Percentiles rank a stretch among this genome's conserved stretches.
Conservation (phyloP, 1,140 invertebrate species). For the Forficula auricularia region DNA sequence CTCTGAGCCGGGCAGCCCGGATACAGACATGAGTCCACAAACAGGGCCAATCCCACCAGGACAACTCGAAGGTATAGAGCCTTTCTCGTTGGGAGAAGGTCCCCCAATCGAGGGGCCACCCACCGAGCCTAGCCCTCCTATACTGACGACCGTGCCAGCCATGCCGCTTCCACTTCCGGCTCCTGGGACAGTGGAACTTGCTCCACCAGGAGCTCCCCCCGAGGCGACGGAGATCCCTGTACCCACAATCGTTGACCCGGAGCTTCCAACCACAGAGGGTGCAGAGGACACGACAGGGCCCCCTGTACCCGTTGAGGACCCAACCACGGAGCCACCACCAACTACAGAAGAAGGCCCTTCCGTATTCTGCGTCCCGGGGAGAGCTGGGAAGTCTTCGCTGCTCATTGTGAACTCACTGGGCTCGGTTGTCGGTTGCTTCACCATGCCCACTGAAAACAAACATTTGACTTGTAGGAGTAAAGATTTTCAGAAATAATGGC, state of each 20-base stretch:
- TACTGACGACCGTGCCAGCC: too few species aligned
- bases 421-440: slow-evolving; percentile 81
- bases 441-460: slow-evolving; percentile 66
- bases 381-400: slow-evolving; percentile 94
- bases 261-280: too few species aligned
- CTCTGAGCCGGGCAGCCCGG: neutral
- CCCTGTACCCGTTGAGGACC: neutral
- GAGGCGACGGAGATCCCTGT: neutral
- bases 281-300: slow-evolving; percentile 1
- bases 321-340: neutral
- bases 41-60: too few species aligned
- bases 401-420: slow-evolving; percentile 93
- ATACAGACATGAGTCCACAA: too few species aligned
- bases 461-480: too few species aligned
- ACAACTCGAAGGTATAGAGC: neutral
- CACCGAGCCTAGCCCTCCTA: too few species aligned
- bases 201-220: neutral
- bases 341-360: slow-evolving; percentile 13
- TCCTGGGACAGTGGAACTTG: neutral
- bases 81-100: slow-evolving; percentile 4
- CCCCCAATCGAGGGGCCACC: too few species aligned
- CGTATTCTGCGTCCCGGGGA: slow-evolving; percentile 47
- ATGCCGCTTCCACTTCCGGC: too few species aligned
- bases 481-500: neutral
- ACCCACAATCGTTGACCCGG: too few species aligned